Evolutionary conservation across 2,797 vertebrate genomes (phyloP).

Genomic region (Lophotriccus pileatus): DNA sequence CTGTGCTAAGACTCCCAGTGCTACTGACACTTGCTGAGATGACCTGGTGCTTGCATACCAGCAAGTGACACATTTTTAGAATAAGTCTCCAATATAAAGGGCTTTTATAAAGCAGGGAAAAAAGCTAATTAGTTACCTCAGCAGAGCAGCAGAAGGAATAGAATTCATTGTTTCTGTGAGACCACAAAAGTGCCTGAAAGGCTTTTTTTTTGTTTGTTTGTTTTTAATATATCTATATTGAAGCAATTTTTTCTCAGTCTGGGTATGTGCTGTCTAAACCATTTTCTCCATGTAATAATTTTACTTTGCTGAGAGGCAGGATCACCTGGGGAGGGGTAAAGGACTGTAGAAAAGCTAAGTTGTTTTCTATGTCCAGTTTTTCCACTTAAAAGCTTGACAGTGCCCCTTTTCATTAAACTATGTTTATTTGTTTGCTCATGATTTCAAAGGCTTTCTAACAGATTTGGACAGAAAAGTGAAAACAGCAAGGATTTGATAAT

Average conservation of each 20-base stretch:
- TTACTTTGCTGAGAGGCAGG: conserved; percentile 11
- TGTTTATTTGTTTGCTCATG: conserved; percentile 57
- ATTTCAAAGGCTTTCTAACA: conserved; percentile 49
- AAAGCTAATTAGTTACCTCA: conserved; percentile 27
- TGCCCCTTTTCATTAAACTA: conserved; percentile 14
- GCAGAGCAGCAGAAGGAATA: conserved; percentile 15
- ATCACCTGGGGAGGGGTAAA: conserved; percentile 51
- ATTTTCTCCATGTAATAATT: conserved; percentile 41
- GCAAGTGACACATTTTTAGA: conserved; percentile 31
- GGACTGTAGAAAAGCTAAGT: conserved; percentile 12
- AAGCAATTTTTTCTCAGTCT: conserved; percentile 28
- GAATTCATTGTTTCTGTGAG: conserved; percentile 41
- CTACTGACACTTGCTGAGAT: conserved; percentile 39
- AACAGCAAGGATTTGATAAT: conserved; percentile 57
- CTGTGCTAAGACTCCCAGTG: neutral
- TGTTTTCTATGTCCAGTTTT: neutral
- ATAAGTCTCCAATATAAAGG: neutral
- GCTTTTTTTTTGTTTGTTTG: conserved; percentile 7
- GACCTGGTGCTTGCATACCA: conserved; percentile 16
- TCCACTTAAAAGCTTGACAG: conserved; percentile 8
- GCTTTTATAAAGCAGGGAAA: neutral
- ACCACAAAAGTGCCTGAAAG: conserved; percentile 39
- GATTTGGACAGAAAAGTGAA: conserved; percentile 49
- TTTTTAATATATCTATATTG: conserved; percentile 50
- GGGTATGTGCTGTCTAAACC: conserved; percentile 9